Evolutionary conservation across 1,140 invertebrate genomes (phyloP).

Genomic region (Scylla paramamosain): DNA sequence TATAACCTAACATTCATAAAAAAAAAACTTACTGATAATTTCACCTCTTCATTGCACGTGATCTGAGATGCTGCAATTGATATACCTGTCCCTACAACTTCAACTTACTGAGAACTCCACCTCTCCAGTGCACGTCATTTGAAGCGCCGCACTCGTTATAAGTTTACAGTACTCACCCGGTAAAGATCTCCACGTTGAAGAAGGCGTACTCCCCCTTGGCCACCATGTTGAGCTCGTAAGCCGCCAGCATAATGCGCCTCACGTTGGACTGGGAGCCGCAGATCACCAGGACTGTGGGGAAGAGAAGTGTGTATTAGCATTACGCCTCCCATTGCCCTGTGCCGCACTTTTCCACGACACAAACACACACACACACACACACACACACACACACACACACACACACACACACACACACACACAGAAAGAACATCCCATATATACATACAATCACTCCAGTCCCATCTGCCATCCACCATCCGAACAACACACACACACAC

Average conservation of each 20-base stretch:
- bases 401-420: conserved; percentile 45
- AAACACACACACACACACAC: background rate
- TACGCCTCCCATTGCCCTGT: too few relatives aligned
- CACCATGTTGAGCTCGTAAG: conserved; percentile 95
- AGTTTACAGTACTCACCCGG: conserved; percentile 87
- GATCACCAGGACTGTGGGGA: conserved; percentile 91
- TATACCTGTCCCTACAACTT: too few relatives aligned
- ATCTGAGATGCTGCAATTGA: too few relatives aligned
- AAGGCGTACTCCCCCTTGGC: conserved; percentile 98
- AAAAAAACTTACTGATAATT: too few relatives aligned
- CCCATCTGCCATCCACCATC: too few relatives aligned
- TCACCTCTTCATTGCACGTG: too few relatives aligned
- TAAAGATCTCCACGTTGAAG: conserved; percentile 97
- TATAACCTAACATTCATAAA: too few relatives aligned
- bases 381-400: conserved; percentile 47
- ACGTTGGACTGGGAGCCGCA: conserved; percentile 94
- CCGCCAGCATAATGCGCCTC: conserved; percentile 93
- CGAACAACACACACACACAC: conserved; percentile 42
- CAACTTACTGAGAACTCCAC: too few relatives aligned
- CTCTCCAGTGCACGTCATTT: too few relatives aligned
- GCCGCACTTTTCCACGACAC: background rate
- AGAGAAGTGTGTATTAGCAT: conserved; percentile 75
- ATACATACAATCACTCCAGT: background rate
- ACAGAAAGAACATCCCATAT: background rate
- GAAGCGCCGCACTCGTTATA: background rate